A percentile compares a stretch with the other conserved stretches of the same genome.
These are phyloP conservation scores for Lacerta agilis DNA, from an alignment of 2,797 vertebrate species.

Conservation along the genomic window DNA sequence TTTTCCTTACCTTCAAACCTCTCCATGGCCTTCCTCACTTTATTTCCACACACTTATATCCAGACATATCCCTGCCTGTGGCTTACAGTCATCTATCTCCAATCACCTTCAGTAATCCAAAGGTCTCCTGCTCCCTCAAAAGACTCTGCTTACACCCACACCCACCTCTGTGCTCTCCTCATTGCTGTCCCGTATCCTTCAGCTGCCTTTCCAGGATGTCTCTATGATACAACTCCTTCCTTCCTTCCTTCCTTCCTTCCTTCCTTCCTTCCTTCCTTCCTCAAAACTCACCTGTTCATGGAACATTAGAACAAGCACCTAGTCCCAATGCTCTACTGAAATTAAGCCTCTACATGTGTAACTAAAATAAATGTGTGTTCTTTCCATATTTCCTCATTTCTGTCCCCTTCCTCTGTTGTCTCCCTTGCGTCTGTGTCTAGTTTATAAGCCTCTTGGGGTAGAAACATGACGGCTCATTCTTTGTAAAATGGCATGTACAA, in stretches of 20 bases:
- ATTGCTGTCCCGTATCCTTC: background rate
- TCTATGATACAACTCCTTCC: background rate
- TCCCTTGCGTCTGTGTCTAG: background rate
- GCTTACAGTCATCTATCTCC: background rate
- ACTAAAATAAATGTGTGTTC: background rate
- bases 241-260: background rate
- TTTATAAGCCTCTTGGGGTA: background rate
- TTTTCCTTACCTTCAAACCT: background rate
- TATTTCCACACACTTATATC: background rate
- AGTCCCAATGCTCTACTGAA: background rate
- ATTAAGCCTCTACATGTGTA: fast-evolving
- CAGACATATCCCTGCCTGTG: background rate
- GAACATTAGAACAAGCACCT: background rate
- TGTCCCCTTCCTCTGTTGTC: background rate
- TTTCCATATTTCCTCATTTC: background rate
- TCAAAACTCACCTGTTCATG: background rate
- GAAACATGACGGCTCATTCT: background rate
- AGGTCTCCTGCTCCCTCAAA: background rate
- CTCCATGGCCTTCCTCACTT: background rate
- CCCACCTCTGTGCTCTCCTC: background rate
- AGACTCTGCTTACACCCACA: background rate
- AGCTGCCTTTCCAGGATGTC: background rate
- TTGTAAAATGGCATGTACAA: background rate
- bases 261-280: background rate
- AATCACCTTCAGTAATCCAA: background rate